Evolutionary conservation across 2,888 invertebrate species (phyloP).

Genomic region (Idaea straminata): DNA sequence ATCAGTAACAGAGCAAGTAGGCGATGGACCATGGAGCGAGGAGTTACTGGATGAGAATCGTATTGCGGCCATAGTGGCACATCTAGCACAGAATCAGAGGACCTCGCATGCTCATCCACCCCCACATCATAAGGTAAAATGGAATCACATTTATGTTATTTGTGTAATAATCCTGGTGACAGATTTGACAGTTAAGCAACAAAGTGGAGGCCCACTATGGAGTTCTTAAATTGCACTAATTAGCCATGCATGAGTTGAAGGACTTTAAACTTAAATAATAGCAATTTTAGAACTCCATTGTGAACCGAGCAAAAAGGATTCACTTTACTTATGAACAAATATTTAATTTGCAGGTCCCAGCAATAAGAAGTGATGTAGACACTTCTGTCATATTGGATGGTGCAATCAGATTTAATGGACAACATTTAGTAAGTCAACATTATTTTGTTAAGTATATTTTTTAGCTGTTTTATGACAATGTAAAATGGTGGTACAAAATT

Average conservation of each 20-base stretch:
- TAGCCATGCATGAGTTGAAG: too few species aligned
- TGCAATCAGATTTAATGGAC: conserved; percentile 63
- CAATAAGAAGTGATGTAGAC: conserved; percentile 60
- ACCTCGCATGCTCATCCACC: conserved; percentile 40
- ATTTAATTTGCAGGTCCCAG: conserved; percentile 42
- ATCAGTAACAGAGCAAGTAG: conserved; percentile 56
- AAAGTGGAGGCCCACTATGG: too few species aligned
- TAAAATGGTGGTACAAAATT: background rate
- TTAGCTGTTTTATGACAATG: too few species aligned
- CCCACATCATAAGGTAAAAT: conserved; percentile 53
- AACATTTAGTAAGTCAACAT: conserved; percentile 50
- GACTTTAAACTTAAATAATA: too few species aligned
- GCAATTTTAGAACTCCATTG: too few species aligned
- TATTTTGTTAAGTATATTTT: too few species aligned
- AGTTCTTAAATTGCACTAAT: too few species aligned
- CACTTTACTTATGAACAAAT: background rate
- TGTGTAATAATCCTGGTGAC: background rate
- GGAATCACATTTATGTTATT: background rate
- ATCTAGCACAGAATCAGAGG: conserved; percentile 50
- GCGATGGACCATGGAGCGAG: conserved; percentile 64
- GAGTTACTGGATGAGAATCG: conserved; percentile 64
- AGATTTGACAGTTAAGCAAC: too few species aligned
- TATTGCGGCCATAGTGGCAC: conserved; percentile 66
- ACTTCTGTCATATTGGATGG: conserved; percentile 62
- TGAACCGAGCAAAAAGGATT: too few species aligned